These are phyloP conservation scores for Protophormia terraenovae DNA, from an alignment of 2,888 invertebrate genomes.

Conservation along the genomic window DNA sequence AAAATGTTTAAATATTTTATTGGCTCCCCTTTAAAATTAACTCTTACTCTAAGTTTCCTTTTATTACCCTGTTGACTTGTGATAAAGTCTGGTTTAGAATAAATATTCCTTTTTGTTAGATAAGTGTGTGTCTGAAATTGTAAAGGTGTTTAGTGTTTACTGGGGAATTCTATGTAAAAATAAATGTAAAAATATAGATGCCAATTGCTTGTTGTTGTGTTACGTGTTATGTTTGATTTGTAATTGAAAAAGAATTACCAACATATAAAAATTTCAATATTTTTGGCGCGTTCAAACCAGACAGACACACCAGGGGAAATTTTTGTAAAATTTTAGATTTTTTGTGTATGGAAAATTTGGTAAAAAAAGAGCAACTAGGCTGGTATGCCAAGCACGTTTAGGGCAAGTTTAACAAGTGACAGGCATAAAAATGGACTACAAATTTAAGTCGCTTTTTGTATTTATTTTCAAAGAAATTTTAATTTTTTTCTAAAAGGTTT, in stretches of 20 bases:
- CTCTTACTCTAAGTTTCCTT: neutral
- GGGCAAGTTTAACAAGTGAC: conserved; percentile 65
- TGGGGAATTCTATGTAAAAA: conserved; percentile 52
- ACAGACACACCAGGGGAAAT: conserved; percentile 32
- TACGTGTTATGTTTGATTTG: conserved; percentile 65
- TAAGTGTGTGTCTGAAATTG: conserved; percentile 12
- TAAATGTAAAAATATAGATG: neutral
- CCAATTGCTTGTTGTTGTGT: conserved; percentile 17
- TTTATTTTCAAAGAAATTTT: neutral
- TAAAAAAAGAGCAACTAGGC: conserved; percentile 26
- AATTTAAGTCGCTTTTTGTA: conserved; percentile 31
- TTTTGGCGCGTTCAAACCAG: conserved; percentile 51
- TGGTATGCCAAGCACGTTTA: conserved; percentile 69
- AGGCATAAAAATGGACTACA: conserved; percentile 64
- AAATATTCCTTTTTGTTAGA: conserved; percentile 2
- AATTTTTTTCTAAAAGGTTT: neutral
- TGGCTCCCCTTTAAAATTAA: neutral
- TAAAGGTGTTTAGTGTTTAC: conserved; percentile 67
- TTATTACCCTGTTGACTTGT: conserved; percentile 50
- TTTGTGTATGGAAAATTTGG: neutral
- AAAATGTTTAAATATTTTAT: neutral
- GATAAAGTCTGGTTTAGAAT: conserved; percentile 3
- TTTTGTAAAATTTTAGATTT: neutral
- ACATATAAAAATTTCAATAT: conserved; percentile 39
- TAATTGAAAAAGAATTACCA: conserved; percentile 66